Evolutionary conservation across 2,888 invertebrate species (phyloP).

Genomic region (Lottia gigantea): DNA sequence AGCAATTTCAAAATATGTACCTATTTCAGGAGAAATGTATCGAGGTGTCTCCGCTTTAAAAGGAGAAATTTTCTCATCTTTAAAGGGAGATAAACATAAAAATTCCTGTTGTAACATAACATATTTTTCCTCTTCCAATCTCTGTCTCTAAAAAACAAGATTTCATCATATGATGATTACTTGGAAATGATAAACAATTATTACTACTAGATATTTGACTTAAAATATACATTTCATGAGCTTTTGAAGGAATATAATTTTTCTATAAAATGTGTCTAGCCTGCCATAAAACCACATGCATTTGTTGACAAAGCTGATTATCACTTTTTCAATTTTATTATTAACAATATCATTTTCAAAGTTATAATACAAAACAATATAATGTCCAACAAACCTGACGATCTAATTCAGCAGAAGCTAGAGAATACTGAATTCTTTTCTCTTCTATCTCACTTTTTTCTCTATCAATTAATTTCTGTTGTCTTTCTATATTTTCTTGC

Average conservation of each 20-base stretch:
- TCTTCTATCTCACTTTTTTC: slow-evolving; percentile 4
- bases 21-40: not conserved
- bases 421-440: slow-evolving; percentile 6
- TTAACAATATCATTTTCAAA: no score
- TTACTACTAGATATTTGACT: no score
- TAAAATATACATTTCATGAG: no score
- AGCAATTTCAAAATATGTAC: not conserved
- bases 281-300: no score
- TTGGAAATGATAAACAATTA: no score
- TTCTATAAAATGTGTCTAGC: no score
- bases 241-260: no score
- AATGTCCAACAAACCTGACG: not conserved
- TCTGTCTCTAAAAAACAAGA: slow-evolving; percentile 42
- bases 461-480: slow-evolving; percentile 2
- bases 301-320: no score
- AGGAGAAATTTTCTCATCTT: slow-evolving; percentile 9
- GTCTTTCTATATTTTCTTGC: slow-evolving; percentile 9
- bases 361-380: not conserved
- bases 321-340: no score
- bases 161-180: no score
- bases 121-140: slow-evolving; percentile 52
- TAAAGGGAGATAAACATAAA: slow-evolving; percentile 49
- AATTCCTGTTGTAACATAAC: slow-evolving; percentile 52
- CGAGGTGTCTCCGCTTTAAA: not conserved
- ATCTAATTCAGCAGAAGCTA: not conserved